Percentiles rank a stretch among this genome's conserved stretches.
phyloP scores from a whole-genome alignment of 2,113 vertebrate species.

The Desmodus rotundus region DNA sequence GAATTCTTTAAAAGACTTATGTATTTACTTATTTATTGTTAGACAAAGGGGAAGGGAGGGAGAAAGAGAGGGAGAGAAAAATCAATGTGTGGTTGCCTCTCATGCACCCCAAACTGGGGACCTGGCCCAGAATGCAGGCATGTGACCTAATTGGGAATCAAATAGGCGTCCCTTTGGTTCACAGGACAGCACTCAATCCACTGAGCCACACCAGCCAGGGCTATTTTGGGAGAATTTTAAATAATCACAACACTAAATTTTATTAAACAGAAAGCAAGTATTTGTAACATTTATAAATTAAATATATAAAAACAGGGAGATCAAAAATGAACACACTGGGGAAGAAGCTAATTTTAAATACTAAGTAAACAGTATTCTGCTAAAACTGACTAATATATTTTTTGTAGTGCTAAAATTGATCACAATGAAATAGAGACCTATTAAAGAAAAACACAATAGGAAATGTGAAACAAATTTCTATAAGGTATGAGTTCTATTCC shows the following conservation, averaged over 20 bases:
- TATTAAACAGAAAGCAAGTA: background rate
- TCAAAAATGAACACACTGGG: background rate
- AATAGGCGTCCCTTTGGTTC: too few relatives aligned
- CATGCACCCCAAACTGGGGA: too few relatives aligned
- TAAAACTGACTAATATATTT: constrained; percentile 25
- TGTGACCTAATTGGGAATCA: too few relatives aligned
- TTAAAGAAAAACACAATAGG: background rate
- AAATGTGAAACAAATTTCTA: constrained; percentile 42
- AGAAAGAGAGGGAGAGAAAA: too few relatives aligned
- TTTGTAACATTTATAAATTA: constrained; percentile 7
- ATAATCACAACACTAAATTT: constrained; percentile 17
- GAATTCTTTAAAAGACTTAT: background rate
- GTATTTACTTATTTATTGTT: too few relatives aligned
- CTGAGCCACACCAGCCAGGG: too few relatives aligned
- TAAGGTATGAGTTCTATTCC: background rate
- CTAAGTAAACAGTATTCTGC: background rate
- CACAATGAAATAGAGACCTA: constrained; percentile 28
- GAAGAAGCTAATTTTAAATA: constrained; percentile 34
- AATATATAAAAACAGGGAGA: background rate
- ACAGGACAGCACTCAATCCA: too few relatives aligned
- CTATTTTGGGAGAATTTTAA: background rate
- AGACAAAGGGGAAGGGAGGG: too few relatives aligned
- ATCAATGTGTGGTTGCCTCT: too few relatives aligned
- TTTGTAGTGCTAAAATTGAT: background rate
- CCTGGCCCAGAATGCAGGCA: too few relatives aligned